A percentile compares a stretch with the other conserved stretches of the same genome.
phyloP scores from a whole-genome alignment of 2,113 vertebrate genomes.

The Lutjanus erythropterus region DNA sequence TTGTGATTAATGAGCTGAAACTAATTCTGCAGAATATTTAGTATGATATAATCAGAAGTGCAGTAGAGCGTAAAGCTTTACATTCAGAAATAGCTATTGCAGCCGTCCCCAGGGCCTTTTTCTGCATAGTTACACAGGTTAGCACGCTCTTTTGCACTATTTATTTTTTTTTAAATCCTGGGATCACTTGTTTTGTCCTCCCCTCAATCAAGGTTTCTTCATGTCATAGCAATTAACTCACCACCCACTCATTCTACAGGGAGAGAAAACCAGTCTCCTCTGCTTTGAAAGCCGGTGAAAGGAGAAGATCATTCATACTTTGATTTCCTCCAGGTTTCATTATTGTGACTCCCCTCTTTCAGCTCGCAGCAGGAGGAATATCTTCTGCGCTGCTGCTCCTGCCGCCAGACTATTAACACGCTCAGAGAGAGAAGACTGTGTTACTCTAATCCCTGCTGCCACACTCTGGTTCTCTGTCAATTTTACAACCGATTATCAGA shows the following conservation, averaged over 20 bases:
- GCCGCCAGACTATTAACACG: background rate
- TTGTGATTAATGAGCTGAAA: background rate
- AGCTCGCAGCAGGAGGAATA: slow-evolving; percentile 5
- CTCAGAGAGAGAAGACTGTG: background rate
- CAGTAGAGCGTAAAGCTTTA: background rate
- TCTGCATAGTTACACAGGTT: slow-evolving; percentile 9
- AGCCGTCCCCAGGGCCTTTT: background rate
- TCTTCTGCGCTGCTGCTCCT: background rate
- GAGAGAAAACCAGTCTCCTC: background rate
- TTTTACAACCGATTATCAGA: background rate
- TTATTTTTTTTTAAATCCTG: background rate
- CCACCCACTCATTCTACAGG: background rate
- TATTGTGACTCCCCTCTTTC: background rate
- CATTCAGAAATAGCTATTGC: background rate
- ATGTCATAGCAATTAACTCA: background rate
- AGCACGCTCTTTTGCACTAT: background rate
- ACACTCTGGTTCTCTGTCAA: slow-evolving; percentile 1
- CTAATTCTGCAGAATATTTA: slow-evolving; percentile 4
- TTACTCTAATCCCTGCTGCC: background rate
- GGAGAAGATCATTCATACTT: background rate
- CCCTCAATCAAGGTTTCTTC: background rate
- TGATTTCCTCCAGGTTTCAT: background rate
- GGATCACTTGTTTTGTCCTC: background rate
- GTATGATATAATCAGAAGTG: background rate
- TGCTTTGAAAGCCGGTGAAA: background rate